phyloP scores from a whole-genome alignment of 2,888 invertebrate genomes.

The Prosapia bicincta region DNA sequence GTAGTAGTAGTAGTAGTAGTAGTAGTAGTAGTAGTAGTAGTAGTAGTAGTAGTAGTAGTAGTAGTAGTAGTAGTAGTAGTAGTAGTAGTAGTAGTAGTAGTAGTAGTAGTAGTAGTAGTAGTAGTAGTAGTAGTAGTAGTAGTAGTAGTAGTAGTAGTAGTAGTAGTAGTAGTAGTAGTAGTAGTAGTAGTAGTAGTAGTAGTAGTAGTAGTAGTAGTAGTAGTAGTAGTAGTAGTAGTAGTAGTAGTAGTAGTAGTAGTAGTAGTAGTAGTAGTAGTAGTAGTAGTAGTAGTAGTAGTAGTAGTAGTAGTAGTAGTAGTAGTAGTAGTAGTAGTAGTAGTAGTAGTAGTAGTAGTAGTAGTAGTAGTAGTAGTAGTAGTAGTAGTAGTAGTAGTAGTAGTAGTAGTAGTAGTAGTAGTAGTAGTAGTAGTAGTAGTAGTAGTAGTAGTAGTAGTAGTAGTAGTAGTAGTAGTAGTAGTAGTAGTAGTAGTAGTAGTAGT shows the following conservation, averaged over 20 bases:
- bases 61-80: slow-evolving; percentile 17
- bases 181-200: slow-evolving; percentile 17
- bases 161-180: slow-evolving; percentile 12
- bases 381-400: slow-evolving; percentile 17
- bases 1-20: slow-evolving; percentile 17
- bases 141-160: slow-evolving; percentile 17
- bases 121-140: slow-evolving; percentile 17
- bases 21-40: slow-evolving; percentile 17
- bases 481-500: slow-evolving; percentile 17
- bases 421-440: slow-evolving; percentile 17
- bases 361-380: slow-evolving; percentile 17
- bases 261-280: slow-evolving; percentile 17
- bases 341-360: slow-evolving; percentile 12
- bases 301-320: slow-evolving; percentile 17
- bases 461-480: slow-evolving; percentile 12
- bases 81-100: slow-evolving; percentile 17
- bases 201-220: slow-evolving; percentile 17
- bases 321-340: slow-evolving; percentile 17
- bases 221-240: slow-evolving; percentile 12
- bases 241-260: slow-evolving; percentile 17
- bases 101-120: slow-evolving; percentile 12
- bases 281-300: slow-evolving; percentile 12
- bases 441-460: slow-evolving; percentile 17
- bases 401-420: slow-evolving; percentile 12
- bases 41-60: slow-evolving; percentile 12